Evolutionary conservation across 2,113 vertebrate genomes (phyloP).

Genomic region (Elanoides forficatus): DNA sequence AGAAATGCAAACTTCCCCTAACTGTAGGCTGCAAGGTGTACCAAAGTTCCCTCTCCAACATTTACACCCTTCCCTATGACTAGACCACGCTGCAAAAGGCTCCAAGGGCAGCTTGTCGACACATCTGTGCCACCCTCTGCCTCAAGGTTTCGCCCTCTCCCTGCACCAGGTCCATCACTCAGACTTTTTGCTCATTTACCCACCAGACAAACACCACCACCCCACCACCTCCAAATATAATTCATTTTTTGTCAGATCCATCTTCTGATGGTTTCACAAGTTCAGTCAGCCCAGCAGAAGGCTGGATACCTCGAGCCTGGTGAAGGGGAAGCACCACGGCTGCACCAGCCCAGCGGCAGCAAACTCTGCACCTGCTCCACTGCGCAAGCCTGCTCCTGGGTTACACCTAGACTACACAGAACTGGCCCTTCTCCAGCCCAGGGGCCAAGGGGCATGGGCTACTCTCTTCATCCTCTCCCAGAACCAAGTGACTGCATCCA

Average conservation of each 20-base stretch:
- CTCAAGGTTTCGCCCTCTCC: background rate
- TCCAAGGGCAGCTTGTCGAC: background rate
- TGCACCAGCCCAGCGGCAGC: rapidly evolving
- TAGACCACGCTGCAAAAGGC: background rate
- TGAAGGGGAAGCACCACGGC: background rate
- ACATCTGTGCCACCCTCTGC: background rate
- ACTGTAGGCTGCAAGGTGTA: background rate
- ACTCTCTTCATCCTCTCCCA: background rate
- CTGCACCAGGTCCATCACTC: background rate
- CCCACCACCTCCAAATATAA: background rate
- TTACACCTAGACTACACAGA: background rate
- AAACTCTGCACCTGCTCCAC: background rate
- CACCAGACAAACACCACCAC: background rate
- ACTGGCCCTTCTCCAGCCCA: background rate
- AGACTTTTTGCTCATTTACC: background rate
- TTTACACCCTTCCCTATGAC: background rate
- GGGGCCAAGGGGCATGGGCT: background rate
- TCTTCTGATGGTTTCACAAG: background rate
- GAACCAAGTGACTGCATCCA: background rate
- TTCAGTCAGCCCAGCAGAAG: background rate
- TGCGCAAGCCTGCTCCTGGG: background rate
- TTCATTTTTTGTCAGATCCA: background rate
- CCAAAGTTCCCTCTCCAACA: background rate
- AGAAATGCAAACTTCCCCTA: background rate
- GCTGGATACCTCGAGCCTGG: background rate